These are phyloP conservation scores for Uloborus diversus DNA, from an alignment of 1,140 invertebrate genomes.

Conservation along the genomic window DNA sequence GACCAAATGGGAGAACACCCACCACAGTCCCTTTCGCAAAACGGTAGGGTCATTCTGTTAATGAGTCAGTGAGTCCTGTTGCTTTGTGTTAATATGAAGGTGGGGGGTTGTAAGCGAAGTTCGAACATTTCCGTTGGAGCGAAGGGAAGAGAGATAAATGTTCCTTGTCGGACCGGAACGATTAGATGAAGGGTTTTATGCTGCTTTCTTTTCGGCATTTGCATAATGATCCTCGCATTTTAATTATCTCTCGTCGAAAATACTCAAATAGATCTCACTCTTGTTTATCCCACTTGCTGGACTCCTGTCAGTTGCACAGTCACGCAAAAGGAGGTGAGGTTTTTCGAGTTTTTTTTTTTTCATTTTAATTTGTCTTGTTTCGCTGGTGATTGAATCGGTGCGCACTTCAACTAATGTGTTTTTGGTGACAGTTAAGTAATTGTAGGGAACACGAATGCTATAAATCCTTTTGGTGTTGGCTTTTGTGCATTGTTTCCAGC, in stretches of 20 bases:
- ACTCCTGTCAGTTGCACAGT: no score
- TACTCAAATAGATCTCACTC: no score
- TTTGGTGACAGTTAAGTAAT: slow-evolving; percentile 33
- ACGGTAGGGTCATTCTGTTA: slow-evolving; percentile 18
- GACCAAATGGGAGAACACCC: no score
- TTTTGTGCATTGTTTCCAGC: no score
- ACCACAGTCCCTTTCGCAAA: not conserved
- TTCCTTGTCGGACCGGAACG: slow-evolving; percentile 27
- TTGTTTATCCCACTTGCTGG: slow-evolving; percentile 5
- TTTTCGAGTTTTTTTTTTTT: not conserved
- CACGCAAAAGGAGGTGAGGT: not conserved
- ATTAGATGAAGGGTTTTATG: slow-evolving; percentile 41
- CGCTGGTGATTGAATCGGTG: not conserved
- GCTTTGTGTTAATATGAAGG: not conserved
- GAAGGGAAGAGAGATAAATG: slow-evolving; percentile 15
- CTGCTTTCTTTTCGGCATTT: slow-evolving; percentile 38
- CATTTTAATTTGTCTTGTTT: not conserved
- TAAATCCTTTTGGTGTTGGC: no score
- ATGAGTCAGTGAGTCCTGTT: slow-evolving; percentile 13
- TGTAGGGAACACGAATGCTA: not conserved
- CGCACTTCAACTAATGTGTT: slow-evolving; percentile 17
- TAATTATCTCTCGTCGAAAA: slow-evolving; percentile 35
- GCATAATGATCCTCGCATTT: slow-evolving; percentile 43
- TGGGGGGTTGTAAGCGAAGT: not conserved
- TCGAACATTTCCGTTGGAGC: not conserved